Base-by-base conservation (phyloP, 2,113 vertebrate species). In the Artemisiospiza belli region DNA sequence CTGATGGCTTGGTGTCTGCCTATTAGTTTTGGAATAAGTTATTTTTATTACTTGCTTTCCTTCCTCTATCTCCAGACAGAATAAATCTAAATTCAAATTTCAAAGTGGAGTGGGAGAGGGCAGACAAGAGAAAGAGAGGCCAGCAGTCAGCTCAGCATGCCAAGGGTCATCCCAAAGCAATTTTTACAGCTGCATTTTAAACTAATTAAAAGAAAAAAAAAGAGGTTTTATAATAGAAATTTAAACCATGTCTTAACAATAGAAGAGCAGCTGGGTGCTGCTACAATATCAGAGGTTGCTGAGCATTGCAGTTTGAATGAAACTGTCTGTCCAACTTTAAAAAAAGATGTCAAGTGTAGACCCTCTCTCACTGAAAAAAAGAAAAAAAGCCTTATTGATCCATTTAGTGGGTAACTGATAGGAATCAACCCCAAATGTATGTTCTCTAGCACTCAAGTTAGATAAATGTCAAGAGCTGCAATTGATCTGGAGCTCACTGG, bases 61-160 rank as follows among this genome's bases (percentile, higher is more conserved):
- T 92, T 79, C 52, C 12, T 69, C 46, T 64, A 41, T 77, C 75
- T 88, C 46, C 25, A 80, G 83, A 64, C 81, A 87, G 55, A 94
- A 92, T 74, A 95, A 91, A 89, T 81, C 41, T 81, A 86, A 96
- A 90, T 89, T 90, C 82, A 90, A 92, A 87, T 90, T 94, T 90
- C 83, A 47, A 81, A 91, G 31, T 57, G 64, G 31, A 27, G 7
- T 22, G 22, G 0, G 1, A 25, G 31, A 39, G 8, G 18, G 14
- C 25, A 84, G 28, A 43, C 10, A 21, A 75, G 39, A 80, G 73
- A 90, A 89, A 96, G 33, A 62, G 47, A 94, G 28, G 35, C 73
- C 74, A 76, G 28, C 62, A 87, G 66, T 76, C 76, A 93, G 57
- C 61, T 83, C 86, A 81, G 61, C 37, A 54, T 92, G 81, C 67